A percentile compares a stretch with the other conserved stretches of the same genome.
These are phyloP conservation scores for Marmota flaviventris DNA, from an alignment of 2,113 vertebrate species.

Conservation along the genomic window DNA sequence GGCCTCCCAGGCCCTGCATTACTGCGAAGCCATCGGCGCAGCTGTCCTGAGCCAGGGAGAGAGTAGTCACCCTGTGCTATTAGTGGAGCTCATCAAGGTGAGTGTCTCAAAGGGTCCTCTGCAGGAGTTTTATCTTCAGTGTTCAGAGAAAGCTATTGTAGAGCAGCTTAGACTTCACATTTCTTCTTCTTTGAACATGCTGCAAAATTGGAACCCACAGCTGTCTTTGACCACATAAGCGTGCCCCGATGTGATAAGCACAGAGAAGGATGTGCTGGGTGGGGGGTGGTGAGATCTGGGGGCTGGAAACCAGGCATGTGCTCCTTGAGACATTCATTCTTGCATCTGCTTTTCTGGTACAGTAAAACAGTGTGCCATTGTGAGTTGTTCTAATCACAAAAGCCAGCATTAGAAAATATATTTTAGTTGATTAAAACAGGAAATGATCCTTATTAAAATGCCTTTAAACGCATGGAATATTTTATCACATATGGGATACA, in stretches of 20 bases:
- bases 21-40: constrained; percentile 91
- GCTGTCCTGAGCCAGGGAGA: constrained; percentile 84
- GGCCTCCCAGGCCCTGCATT: constrained; percentile 92
- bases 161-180: not conserved
- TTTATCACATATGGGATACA: constrained; percentile 61
- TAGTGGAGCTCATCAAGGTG: constrained; percentile 92
- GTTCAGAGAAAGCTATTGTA: constrained; percentile 54
- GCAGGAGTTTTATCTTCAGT: constrained; percentile 67
- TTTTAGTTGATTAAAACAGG: constrained; percentile 67
- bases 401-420: constrained; percentile 2
- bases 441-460: constrained; percentile 76
- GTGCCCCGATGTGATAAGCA: constrained; percentile 66
- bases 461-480: constrained; percentile 75
- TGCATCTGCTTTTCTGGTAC: not conserved
- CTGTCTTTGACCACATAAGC: constrained; percentile 61
- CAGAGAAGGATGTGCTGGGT: not conserved
- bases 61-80: constrained; percentile 85
- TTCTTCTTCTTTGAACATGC: constrained; percentile 58
- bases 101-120: constrained; percentile 47
- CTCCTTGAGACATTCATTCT: not conserved
- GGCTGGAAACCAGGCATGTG: rapidly evolving
- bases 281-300: rapidly evolving
- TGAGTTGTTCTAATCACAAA: constrained; percentile 41
- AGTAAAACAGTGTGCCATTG: not conserved
- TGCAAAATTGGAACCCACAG: not conserved